These are phyloP conservation scores for Athene noctua DNA, from an alignment of 2,113 vertebrate species.

Conservation along the genomic window DNA sequence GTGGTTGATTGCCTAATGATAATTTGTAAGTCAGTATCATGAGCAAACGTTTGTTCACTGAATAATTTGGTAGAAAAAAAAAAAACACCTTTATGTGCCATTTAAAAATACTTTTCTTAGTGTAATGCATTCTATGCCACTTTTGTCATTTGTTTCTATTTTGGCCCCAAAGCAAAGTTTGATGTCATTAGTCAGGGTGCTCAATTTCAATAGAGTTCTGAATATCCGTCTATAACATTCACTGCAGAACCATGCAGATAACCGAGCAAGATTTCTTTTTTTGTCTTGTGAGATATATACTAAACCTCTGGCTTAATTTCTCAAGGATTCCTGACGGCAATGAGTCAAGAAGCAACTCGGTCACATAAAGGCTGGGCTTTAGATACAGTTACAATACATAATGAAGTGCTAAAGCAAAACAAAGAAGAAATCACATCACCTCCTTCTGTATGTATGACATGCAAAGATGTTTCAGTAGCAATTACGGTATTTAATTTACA, in stretches of 20 bases:
- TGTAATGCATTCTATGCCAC: not conserved
- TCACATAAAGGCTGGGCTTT: constrained; percentile 81
- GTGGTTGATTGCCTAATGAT: not conserved
- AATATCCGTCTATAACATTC: not conserved
- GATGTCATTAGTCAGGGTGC: not conserved
- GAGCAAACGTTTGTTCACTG: not conserved
- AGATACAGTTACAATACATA: constrained; percentile 76
- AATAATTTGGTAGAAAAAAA: not conserved
- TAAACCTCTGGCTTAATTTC: constrained; percentile 41
- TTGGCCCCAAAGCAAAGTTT: not conserved
- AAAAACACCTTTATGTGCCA: not conserved
- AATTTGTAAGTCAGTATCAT: not conserved
- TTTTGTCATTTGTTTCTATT: not conserved
- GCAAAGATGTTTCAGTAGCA: not conserved
- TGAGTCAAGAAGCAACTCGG: constrained; percentile 78
- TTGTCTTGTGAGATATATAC: not conserved
- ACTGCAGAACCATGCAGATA: not conserved
- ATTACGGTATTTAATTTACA: not conserved
- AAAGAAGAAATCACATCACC: constrained; percentile 73
- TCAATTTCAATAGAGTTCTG: not conserved
- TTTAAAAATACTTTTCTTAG: not conserved
- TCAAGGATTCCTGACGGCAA: constrained; percentile 78
- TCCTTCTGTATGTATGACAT: constrained; percentile 66
- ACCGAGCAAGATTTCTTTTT: not conserved
- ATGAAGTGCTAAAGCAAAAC: constrained; percentile 71